phyloP scores from a whole-genome alignment of 2,113 vertebrate genomes.

The Tautogolabrus adspersus region DNA sequence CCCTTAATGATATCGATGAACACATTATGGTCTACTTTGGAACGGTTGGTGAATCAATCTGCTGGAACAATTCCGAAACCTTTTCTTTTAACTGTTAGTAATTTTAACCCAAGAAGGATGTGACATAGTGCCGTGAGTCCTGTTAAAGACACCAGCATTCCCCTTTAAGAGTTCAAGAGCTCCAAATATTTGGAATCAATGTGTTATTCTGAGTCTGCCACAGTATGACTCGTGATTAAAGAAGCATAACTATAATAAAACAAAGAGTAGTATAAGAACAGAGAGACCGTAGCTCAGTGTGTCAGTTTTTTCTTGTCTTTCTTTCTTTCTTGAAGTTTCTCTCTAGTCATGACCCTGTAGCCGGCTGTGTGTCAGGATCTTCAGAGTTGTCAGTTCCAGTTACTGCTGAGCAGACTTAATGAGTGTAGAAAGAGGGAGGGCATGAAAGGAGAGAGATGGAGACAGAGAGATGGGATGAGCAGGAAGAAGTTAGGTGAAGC shows the following conservation, averaged over 20 bases:
- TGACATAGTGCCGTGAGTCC: neutral
- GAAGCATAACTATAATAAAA: neutral
- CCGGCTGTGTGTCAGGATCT: slow-evolving; percentile 58
- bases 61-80: neutral
- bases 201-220: neutral
- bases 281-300: neutral
- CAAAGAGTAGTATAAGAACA: neutral
- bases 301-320: neutral
- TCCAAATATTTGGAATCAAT: neutral
- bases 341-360: slow-evolving; percentile 67
- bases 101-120: neutral
- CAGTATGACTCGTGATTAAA: neutral
- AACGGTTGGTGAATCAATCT: no score
- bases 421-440: slow-evolving; percentile 55
- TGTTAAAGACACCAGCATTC: no score
- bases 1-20: no score
- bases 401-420: slow-evolving; percentile 79
- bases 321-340: slow-evolving; percentile 31
- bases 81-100: neutral
- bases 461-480: slow-evolving; percentile 20
- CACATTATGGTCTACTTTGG: no score
- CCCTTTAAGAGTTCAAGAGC: neutral
- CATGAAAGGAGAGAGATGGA: slow-evolving; percentile 32
- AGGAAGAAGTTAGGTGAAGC: slow-evolving; percentile 17
- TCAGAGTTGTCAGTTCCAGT: slow-evolving; percentile 71